These are phyloP conservation scores for Tetraneura akinire DNA, from an alignment of 1,140 invertebrate genomes.

Conservation along the genomic window DNA sequence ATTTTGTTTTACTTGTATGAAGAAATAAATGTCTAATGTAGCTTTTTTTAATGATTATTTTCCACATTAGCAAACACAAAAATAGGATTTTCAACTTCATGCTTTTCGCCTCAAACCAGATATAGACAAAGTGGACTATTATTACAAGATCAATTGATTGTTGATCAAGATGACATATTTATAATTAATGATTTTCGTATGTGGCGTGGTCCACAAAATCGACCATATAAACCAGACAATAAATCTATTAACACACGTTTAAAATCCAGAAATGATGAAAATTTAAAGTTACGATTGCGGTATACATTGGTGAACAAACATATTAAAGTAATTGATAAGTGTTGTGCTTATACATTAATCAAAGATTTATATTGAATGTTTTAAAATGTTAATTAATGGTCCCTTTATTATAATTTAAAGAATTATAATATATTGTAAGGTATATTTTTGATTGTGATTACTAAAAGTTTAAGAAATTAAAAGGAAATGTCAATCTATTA, in stretches of 20 bases:
- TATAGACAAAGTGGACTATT: constrained; percentile 37
- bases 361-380: constrained; percentile 17
- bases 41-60: not conserved
- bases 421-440: too few relatives aligned
- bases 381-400: too few relatives aligned
- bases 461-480: too few relatives aligned
- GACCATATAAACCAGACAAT: not conserved
- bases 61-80: not conserved
- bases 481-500: too few relatives aligned
- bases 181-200: constrained; percentile 3
- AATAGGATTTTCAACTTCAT: constrained; percentile 27
- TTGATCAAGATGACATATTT: constrained; percentile 3
- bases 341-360: not conserved
- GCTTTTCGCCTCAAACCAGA: not conserved
- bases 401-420: too few relatives aligned
- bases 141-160: not conserved
- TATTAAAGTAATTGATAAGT: not conserved
- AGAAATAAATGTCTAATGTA: not conserved
- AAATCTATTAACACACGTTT: not conserved
- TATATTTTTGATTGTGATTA: too few relatives aligned
- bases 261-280: not conserved
- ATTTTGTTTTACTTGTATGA: not conserved
- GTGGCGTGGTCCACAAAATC: constrained; percentile 13
- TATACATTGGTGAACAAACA: constrained; percentile 17
- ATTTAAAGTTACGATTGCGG: not conserved